phyloP scores from a whole-genome alignment of 2,113 vertebrate genomes.

The Mugil cephalus region DNA sequence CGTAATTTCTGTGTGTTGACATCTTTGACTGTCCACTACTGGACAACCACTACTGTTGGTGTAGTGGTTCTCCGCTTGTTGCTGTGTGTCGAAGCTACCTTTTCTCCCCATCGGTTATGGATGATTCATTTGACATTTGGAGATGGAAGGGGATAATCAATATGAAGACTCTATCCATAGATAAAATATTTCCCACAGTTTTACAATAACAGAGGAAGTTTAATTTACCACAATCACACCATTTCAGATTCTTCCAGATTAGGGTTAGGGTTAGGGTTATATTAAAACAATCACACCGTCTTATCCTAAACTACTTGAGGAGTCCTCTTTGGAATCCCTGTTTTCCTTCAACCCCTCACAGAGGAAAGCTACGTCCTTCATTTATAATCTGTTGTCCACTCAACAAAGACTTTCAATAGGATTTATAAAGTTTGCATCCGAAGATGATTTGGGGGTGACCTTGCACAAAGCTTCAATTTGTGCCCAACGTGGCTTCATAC shows the following conservation, averaged over 20 bases:
- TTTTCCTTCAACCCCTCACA: too few relatives aligned
- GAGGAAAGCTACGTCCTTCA: not conserved
- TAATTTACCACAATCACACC: too few relatives aligned
- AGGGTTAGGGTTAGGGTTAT: too few relatives aligned
- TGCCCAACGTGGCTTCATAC: not conserved
- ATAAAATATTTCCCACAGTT: too few relatives aligned
- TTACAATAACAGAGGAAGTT: too few relatives aligned
- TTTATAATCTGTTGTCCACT: not conserved
- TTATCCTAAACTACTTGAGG: too few relatives aligned
- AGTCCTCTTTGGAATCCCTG: too few relatives aligned
- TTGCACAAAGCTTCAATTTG: not conserved
- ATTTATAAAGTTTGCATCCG: not conserved
- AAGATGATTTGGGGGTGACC: not conserved
- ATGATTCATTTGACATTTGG: conserved; percentile 16
- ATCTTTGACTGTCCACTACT: not conserved
- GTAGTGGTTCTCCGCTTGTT: not conserved
- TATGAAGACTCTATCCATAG: not conserved
- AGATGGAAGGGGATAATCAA: not conserved
- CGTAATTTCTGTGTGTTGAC: not conserved
- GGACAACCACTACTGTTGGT: too few relatives aligned
- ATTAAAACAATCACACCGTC: too few relatives aligned
- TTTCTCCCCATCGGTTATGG: not conserved
- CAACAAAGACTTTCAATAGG: not conserved
- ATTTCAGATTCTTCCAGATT: too few relatives aligned
- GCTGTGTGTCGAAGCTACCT: not conserved